Evolutionary conservation across 2,113 vertebrate genomes (phyloP).

Genomic region (Oreochromis niloticus): DNA sequence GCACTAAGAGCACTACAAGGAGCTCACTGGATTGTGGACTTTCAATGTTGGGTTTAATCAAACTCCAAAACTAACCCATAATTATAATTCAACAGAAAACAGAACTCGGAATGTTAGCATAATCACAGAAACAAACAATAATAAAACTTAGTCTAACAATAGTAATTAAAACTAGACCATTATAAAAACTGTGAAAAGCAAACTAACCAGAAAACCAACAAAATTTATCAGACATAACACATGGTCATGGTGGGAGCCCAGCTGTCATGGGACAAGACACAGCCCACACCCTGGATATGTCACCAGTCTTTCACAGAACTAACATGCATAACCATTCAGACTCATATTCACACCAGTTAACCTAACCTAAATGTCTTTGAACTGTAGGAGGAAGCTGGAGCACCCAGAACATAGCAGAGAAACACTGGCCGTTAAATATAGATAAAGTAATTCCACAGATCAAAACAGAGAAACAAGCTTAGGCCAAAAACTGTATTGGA

Average conservation of each 20-base stretch:
- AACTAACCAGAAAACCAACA: background rate
- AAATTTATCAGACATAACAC: background rate
- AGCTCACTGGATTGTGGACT: background rate
- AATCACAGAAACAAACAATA: background rate
- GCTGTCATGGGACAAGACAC: background rate
- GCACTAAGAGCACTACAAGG: background rate
- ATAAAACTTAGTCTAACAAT: background rate
- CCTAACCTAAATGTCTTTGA: background rate
- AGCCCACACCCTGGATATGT: background rate
- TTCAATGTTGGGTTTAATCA: background rate
- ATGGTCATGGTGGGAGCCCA: background rate
- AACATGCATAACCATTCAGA: background rate
- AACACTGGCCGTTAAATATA: slow-evolving; percentile 46
- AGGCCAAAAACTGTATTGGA: background rate
- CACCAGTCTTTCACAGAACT: background rate
- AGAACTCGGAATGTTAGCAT: background rate
- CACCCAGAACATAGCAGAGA: background rate
- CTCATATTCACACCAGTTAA: background rate
- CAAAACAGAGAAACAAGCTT: slow-evolving; percentile 19
- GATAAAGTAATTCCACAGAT: slow-evolving; percentile 44
- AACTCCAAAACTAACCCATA: background rate
- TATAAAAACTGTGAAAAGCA: background rate
- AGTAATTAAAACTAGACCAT: background rate
- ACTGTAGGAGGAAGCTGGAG: background rate
- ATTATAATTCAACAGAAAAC: background rate